phyloP scores from a whole-genome alignment of 1,140 invertebrate genomes.

The Mya arenaria region DNA sequence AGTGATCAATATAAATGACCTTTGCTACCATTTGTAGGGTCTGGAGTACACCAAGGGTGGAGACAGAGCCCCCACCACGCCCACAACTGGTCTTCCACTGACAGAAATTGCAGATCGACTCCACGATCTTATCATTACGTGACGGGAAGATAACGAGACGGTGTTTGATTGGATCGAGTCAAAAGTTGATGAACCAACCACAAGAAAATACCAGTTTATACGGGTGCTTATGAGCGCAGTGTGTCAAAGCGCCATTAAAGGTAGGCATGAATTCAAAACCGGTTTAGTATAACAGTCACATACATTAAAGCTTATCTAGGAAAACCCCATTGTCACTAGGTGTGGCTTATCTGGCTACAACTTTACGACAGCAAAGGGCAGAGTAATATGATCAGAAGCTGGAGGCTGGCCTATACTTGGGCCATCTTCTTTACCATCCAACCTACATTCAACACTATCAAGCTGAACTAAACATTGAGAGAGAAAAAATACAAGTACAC shows the following conservation, averaged over 20 bases:
- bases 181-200: conserved; percentile 80
- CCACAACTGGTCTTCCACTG: conserved; percentile 64
- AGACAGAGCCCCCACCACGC: conserved; percentile 63
- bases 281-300: not conserved
- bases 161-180: conserved; percentile 82
- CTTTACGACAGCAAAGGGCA: not conserved
- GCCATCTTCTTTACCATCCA: not conserved
- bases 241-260: conserved; percentile 77
- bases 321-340: not conserved
- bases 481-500: not conserved
- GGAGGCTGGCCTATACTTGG: not conserved
- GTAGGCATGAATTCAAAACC: conserved; percentile 58
- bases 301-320: not conserved
- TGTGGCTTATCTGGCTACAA: not conserved
- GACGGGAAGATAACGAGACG: conserved; percentile 69
- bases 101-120: conserved; percentile 70
- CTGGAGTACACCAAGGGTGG: conserved; percentile 75
- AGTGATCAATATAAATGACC: too few species aligned
- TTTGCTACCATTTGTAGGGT: too few species aligned
- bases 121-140: conserved; percentile 62
- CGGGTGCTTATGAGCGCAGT: conserved; percentile 89
- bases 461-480: not conserved
- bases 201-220: conserved; percentile 80
- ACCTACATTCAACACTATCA: not conserved
- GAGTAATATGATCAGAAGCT: not conserved